Conservation (phyloP, 2,113 vertebrate genomes). For the Eidolon helvum region DNA sequence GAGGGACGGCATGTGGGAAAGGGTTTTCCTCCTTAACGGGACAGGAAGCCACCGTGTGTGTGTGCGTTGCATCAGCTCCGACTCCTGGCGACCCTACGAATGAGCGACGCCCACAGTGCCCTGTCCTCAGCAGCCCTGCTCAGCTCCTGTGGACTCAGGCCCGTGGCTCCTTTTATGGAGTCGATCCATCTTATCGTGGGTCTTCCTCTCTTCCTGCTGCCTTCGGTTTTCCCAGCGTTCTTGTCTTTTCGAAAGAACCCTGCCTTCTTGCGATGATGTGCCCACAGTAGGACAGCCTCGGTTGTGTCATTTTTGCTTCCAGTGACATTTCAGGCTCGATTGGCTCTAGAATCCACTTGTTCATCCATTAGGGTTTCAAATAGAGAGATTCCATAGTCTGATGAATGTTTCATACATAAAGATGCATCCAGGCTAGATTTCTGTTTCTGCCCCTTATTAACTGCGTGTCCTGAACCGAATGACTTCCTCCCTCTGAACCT, state of each 20-base stretch:
- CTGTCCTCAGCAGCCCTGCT: background rate
- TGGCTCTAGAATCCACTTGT: background rate
- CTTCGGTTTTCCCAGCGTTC: background rate
- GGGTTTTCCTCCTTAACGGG: background rate
- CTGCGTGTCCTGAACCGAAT: background rate
- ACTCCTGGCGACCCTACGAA: background rate
- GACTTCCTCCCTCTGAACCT: background rate
- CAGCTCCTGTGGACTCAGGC: background rate
- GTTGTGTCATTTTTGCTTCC: background rate
- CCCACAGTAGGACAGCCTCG: background rate
- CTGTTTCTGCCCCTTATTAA: background rate
- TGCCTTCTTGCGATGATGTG: background rate
- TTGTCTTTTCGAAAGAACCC: background rate
- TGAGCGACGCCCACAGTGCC: background rate
- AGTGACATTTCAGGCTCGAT: background rate
- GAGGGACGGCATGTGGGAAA: fast-evolving
- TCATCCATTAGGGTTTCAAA: background rate
- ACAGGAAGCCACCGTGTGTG: background rate
- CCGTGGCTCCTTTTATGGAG: background rate
- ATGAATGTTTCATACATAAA: background rate
- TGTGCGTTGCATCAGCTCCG: background rate
- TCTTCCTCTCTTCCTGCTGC: background rate
- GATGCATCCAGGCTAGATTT: background rate
- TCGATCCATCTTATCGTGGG: background rate
- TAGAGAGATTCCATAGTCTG: background rate